Conservation (phyloP, 2,888 invertebrate species). For the Andrena flavipes region DNA sequence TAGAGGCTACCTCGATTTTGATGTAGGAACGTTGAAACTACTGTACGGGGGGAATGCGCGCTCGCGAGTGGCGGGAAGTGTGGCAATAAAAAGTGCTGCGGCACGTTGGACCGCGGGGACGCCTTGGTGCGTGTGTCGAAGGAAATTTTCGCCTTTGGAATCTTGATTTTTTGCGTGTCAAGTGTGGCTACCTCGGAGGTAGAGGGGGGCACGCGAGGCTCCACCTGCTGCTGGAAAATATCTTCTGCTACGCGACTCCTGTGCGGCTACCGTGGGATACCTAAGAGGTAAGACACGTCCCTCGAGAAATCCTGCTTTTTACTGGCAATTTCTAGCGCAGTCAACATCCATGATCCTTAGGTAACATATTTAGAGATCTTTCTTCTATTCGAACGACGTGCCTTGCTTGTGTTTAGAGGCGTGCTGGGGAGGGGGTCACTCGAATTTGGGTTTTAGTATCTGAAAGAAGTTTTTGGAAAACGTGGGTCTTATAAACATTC, state of each 20-base stretch:
- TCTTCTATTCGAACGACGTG: background rate
- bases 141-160: constrained; percentile 52
- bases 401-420: too few species aligned
- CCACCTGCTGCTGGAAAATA: constrained; percentile 63
- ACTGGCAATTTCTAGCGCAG: background rate
- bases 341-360: background rate
- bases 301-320: background rate
- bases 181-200: constrained; percentile 23
- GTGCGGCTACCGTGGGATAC: constrained; percentile 59
- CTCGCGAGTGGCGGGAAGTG: constrained; percentile 52
- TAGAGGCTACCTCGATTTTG: background rate
- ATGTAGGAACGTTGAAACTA: constrained; percentile 4
- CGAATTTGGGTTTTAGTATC: too few species aligned
- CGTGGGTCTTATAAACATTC: background rate
- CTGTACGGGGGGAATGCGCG: constrained; percentile 14
- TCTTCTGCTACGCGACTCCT: constrained; percentile 53
- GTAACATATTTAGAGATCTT: background rate
- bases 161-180: constrained; percentile 57
- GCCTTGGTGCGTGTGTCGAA: constrained; percentile 45
- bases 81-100: constrained; percentile 55
- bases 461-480: too few species aligned
- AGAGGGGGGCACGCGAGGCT: constrained; percentile 31
- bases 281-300: constrained; percentile 62
- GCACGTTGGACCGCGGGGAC: constrained; percentile 46
- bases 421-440: too few species aligned